Evolutionary conservation across 2,797 vertebrate species (phyloP), one percentile per base, ranked within the genome.

Genomic region (Erithacus rubecula): DNA sequence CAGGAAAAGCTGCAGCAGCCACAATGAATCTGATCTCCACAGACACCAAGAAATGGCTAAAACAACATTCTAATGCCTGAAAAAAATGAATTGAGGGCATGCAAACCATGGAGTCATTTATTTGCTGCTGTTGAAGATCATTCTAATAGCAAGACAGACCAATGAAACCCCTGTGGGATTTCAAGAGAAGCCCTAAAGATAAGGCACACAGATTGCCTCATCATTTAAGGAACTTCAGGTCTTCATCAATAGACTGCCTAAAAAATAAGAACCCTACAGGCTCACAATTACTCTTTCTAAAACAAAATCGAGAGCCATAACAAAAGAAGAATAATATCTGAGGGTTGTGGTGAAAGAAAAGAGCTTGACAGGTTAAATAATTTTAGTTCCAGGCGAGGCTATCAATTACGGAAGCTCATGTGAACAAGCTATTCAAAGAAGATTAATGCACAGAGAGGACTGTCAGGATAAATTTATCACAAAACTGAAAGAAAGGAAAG

Each of bases 311-410:
- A 96, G 88, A 93, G 69, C 72, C n/a, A 6, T 65, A 91, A 95
- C 91, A 96, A 94, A 94, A 88, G 94, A 85, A 83, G 76, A 93
- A 43, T 52, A 91, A 94, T 69, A 96, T 90, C 72, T 0, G 0
- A 93, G 65, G 55, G 53, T 64, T 71, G 65, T 88, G 76, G 76
- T 69, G 76, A 83, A 94, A 96, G 93, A 93, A 94, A 91, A 72
- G 91, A 88, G 58, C 62, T 86, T 94, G 93, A 93, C 93, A 95
- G 65, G 80, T 90, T 81, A 96, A 96, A 93, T 90, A 90, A 94
- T 93, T 90, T 90, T 59, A 75, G 90, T 90, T 67, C 43, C 82
- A 65, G 86, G 82, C 29, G 0, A 70, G 53, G 87, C 83, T 93
- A 96, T 94, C 69, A 72, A 91, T 95, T 94, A 86, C 58, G 1